These are phyloP conservation scores for Drosophila koepferae DNA, from an alignment of 2,888 invertebrate species.

Conservation along the genomic window DNA sequence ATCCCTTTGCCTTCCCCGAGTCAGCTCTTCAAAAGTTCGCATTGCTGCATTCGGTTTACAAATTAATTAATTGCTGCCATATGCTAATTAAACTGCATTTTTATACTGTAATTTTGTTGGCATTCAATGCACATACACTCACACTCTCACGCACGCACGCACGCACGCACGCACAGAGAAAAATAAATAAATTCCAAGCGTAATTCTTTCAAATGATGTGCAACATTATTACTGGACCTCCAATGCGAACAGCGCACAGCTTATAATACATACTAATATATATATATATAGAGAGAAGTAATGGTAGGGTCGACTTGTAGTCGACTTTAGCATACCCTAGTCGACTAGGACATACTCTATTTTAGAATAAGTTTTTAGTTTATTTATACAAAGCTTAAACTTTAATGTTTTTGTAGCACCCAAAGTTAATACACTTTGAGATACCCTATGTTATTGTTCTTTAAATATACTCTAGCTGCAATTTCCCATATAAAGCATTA, in stretches of 20 bases:
- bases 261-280: conserved; percentile 10
- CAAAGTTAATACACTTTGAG: background rate
- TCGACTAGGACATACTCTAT: no score
- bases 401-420: background rate
- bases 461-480: background rate
- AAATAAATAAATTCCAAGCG: conserved; percentile 49
- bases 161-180: conserved; percentile 5
- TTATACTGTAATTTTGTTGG: conserved; percentile 57
- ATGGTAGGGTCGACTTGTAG: no score
- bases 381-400: background rate
- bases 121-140: conserved; percentile 14
- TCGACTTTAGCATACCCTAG: background rate
- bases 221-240: conserved; percentile 31
- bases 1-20: background rate
- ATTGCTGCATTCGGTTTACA: conserved; percentile 52
- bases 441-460: background rate
- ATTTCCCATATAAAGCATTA: background rate
- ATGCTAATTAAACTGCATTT: conserved; percentile 81
- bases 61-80: conserved; percentile 80
- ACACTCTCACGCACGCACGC: background rate
- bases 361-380: background rate
- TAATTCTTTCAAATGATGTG: conserved; percentile 43
- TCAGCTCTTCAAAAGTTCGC: conserved; percentile 7
- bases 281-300: background rate
- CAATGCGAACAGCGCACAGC: conserved; percentile 13